These are phyloP conservation scores for Serranus cabrilla DNA, from an alignment of 2,797 vertebrate genomes.

Conservation along the genomic window DNA sequence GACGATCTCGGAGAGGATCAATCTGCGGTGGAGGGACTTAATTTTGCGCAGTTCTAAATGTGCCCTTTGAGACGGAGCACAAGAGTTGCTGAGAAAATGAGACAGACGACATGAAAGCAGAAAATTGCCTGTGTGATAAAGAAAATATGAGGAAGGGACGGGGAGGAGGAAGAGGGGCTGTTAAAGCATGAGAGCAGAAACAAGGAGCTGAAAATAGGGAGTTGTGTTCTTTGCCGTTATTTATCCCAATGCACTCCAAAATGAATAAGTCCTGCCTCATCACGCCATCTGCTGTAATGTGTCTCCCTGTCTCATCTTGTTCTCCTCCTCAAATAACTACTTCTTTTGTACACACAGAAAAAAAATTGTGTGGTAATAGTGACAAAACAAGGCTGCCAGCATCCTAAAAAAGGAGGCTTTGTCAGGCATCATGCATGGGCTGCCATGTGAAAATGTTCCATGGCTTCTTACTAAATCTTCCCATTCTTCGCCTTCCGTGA, in stretches of 20 bases:
- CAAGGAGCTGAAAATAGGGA: slow-evolving; percentile 31
- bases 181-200: slow-evolving; percentile 46
- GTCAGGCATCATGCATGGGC: slow-evolving; percentile 29
- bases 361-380: slow-evolving; percentile 27
- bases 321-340: slow-evolving; percentile 43
- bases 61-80: slow-evolving; percentile 39
- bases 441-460: slow-evolving; percentile 32
- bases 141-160: slow-evolving; percentile 32
- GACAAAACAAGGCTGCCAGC: slow-evolving; percentile 29
- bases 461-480: slow-evolving; percentile 6
- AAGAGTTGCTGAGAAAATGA: slow-evolving; percentile 55
- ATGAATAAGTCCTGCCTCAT: slow-evolving; percentile 46
- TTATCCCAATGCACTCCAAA: slow-evolving; percentile 42
- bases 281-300: slow-evolving; percentile 55
- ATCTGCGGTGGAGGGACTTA: slow-evolving; percentile 42
- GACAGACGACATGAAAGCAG: slow-evolving; percentile 52
- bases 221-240: slow-evolving; percentile 44
- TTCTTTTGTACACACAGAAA: neutral
- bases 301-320: slow-evolving; percentile 37
- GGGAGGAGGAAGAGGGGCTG: slow-evolving; percentile 26
- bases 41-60: slow-evolving; percentile 55
- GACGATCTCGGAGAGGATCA: slow-evolving; percentile 53
- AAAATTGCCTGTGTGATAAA: slow-evolving; percentile 49
- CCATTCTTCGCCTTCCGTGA: neutral
- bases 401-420: slow-evolving; percentile 20